Base-by-base conservation (phyloP, 2,113 vertebrate species). In the Nothocercus julius region DNA sequence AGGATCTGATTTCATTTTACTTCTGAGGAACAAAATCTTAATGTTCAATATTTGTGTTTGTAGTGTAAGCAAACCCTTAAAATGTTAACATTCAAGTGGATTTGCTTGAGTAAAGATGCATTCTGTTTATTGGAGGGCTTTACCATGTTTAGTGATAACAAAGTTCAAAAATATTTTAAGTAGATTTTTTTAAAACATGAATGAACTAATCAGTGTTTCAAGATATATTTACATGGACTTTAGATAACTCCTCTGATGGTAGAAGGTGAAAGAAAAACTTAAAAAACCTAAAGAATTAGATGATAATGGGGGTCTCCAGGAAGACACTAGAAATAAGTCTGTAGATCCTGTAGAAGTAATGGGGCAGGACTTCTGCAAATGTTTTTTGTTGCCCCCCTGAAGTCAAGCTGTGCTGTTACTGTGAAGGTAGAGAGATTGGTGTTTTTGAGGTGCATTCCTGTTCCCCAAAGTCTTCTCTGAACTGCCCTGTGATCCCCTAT, bases 91-190 rank as follows among this genome's bases (percentile, higher is more conserved):
- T 20, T 91, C 56, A 93, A 95, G 73, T 89, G 79, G 86, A 95
- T 67, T 96, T 95, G 77, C 95, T 90, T 96, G 92, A 97, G 83
- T 82, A 94, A 79, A 92, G 40, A 73, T 89, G 85, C 11, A 21
- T 95, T 95, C 85, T 70, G 34, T 68, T 96, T 49, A 25, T 17
- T 93, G 83, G 79, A 96, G 96, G 54, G 64, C 59, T 95, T 97
- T 66, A 83, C 40, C 64, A 94, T 93, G 91, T 85, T 96, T 24
- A 82, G 58, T 75, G 77, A 90, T 77, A 95, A 96, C 30, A 92
- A 93, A 96, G 82, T 83, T 91, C 89, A 95, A 95, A 94, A 96
- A 94, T 95, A 96, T 96, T 90, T 91, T 85, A 92, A 90, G 36
- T 58, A 85, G 82, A 77, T 34, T 85, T 80, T 90, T 92, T 92